phyloP scores from a whole-genome alignment of 2,113 vertebrate species.

The Esox niger region DNA sequence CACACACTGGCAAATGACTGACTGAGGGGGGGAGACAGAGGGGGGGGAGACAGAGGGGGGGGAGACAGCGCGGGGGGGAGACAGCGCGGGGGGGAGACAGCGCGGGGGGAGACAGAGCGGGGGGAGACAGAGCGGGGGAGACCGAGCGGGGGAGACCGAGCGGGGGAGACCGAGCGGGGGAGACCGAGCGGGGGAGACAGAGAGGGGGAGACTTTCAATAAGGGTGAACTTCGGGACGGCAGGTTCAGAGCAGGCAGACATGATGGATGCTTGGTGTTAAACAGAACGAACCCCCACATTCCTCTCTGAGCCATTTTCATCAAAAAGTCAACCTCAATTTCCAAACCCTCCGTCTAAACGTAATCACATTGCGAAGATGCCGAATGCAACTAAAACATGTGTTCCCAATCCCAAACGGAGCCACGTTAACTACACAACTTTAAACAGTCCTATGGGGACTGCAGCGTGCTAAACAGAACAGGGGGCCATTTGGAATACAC shows the following conservation, averaged over 20 bases:
- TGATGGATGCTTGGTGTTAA: slow-evolving; percentile 15
- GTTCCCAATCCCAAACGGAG: too few relatives aligned
- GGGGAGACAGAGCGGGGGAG: neutral
- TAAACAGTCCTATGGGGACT: too few relatives aligned
- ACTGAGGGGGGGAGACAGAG: slow-evolving; percentile 8
- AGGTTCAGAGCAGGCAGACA: slow-evolving; percentile 18
- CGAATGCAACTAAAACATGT: too few relatives aligned
- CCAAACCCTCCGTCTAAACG: slow-evolving; percentile 9
- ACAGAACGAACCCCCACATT: too few relatives aligned
- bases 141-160: neutral
- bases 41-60: neutral
- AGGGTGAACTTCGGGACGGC: slow-evolving; percentile 25
- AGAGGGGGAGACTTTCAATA: slow-evolving; percentile 16
- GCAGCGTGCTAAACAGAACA: too few relatives aligned
- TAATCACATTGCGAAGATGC: neutral
- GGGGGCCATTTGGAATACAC: too few relatives aligned
- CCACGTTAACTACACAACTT: too few relatives aligned
- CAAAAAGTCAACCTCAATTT: slow-evolving; percentile 26
- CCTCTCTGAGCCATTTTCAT: slow-evolving; percentile 6
- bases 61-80: neutral
- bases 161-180: neutral
- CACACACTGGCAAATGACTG: slow-evolving; percentile 25
- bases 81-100: slow-evolving; percentile 5
- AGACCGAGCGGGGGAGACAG: neutral
- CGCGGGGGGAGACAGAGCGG: neutral